These are phyloP conservation scores for Cygnus atratus DNA, from an alignment of 2,113 vertebrate genomes.

Conservation along the genomic window DNA sequence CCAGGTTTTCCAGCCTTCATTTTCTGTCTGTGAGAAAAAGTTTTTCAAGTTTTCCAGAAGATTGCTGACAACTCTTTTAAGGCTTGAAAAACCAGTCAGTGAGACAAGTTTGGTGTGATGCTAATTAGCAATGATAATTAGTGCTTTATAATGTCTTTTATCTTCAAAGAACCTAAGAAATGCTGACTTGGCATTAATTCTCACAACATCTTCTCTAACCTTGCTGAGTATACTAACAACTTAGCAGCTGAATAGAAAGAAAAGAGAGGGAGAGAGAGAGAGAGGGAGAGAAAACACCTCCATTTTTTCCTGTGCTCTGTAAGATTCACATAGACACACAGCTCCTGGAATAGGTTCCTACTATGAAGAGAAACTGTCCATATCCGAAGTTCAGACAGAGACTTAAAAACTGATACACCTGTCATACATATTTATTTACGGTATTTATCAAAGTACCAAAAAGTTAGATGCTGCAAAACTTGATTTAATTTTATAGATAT, in stretches of 20 bases:
- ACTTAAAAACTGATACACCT: not conserved
- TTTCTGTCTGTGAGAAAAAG: not conserved
- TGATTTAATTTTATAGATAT: not conserved
- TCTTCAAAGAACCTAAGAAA: slow-evolving; percentile 48
- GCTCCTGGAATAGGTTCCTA: not conserved
- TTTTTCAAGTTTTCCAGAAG: not conserved
- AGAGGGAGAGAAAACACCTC: not conserved
- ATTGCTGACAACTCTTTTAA: slow-evolving; percentile 19
- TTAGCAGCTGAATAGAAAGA: not conserved
- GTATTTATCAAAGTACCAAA: not conserved
- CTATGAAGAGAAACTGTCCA: not conserved
- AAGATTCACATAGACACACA: not conserved
- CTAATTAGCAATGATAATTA: slow-evolving; percentile 46
- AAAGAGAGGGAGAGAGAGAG: not conserved
- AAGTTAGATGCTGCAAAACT: not conserved
- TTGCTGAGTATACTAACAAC: not conserved
- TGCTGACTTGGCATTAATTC: slow-evolving; percentile 16
- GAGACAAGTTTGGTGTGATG: slow-evolving; percentile 18
- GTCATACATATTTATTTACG: not conserved
- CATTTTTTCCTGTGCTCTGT: not conserved
- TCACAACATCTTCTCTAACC: not conserved
- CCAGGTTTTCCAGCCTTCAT: not conserved
- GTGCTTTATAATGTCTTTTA: slow-evolving; percentile 17
- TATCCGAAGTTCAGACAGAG: not conserved
- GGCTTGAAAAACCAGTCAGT: slow-evolving; percentile 59